A percentile compares a stretch with the other conserved stretches of the same genome.
Evolutionary conservation across 2,797 vertebrate genomes (phyloP).

Genomic region (Garrulus glandarius): DNA sequence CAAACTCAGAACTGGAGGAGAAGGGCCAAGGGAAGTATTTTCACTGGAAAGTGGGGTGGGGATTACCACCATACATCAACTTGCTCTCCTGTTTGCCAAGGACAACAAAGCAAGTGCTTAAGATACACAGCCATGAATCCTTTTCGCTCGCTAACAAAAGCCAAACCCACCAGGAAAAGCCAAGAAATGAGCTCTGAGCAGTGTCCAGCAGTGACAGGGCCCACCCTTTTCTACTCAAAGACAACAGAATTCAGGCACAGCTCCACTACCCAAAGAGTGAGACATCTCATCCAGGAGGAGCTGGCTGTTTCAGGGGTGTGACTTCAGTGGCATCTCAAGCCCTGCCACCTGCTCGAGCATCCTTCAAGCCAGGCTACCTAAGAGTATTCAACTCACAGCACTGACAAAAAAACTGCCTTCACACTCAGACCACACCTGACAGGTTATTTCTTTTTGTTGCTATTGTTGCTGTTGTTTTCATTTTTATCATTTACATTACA

Average conservation of each 20-base stretch:
- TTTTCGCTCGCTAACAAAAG: background rate
- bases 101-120: background rate
- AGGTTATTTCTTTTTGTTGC: background rate
- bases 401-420: background rate
- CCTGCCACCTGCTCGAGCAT: rapidly evolving
- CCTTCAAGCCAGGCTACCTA: background rate
- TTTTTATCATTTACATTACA: conserved; percentile 47
- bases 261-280: background rate
- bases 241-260: background rate
- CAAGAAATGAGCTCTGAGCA: background rate
- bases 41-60: background rate
- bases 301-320: rapidly evolving
- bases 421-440: background rate
- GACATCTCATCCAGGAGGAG: background rate
- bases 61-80: rapidly evolving
- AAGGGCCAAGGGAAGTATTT: background rate
- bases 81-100: background rate
- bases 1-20: rapidly evolving
- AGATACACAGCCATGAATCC: rapidly evolving
- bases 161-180: background rate
- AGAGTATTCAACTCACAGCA: rapidly evolving
- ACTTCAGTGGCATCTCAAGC: background rate
- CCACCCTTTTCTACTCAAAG: background rate
- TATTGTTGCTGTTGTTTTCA: background rate
- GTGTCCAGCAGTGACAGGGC: background rate